phyloP scores from a whole-genome alignment of 64 coral and sea anemone species.

The Dendrophyllia cribrosa region DNA sequence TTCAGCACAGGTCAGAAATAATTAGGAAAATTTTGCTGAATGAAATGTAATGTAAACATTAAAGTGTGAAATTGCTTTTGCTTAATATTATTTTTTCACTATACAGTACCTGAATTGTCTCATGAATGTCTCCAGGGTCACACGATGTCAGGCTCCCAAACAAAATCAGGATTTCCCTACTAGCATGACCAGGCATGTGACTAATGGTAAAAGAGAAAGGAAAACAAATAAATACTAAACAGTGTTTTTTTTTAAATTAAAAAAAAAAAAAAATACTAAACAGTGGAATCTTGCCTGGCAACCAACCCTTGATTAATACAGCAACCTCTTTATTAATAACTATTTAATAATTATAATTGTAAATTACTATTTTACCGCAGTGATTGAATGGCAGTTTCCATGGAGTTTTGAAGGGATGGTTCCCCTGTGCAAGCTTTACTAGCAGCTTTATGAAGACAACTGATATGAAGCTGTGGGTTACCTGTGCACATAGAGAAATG shows the following conservation, averaged over 20 bases:
- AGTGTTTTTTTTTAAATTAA: no score
- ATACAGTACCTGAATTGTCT: slow-evolving; percentile 83
- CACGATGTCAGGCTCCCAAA: slow-evolving; percentile 96
- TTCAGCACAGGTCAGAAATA: no score
- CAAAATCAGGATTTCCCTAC: slow-evolving; percentile 87
- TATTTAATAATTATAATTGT: neutral
- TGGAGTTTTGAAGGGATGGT: slow-evolving; percentile 94
- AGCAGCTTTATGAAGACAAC: slow-evolving; percentile 73
- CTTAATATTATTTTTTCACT: neutral
- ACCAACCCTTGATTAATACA: no score
- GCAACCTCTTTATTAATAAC: no score
- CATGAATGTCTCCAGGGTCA: slow-evolving; percentile 91
- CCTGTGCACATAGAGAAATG: slow-evolving; percentile 39
- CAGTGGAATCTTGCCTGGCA: no score
- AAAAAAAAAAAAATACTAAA: no score
- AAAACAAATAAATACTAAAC: no score
- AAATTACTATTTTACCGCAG: slow-evolving; percentile 61
- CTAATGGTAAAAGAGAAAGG: neutral
- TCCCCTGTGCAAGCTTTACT: slow-evolving; percentile 91
- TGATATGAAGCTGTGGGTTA: slow-evolving; percentile 95
- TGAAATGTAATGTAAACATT: no score
- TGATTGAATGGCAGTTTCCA: slow-evolving; percentile 80
- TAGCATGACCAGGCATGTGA: slow-evolving; percentile 96
- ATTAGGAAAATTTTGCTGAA: no score
- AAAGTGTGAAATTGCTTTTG: neutral